Evolutionary conservation across 1,140 invertebrate species (phyloP), one percentile per base, ranked within the genome.

Genomic region (Drosophila auraria): DNA sequence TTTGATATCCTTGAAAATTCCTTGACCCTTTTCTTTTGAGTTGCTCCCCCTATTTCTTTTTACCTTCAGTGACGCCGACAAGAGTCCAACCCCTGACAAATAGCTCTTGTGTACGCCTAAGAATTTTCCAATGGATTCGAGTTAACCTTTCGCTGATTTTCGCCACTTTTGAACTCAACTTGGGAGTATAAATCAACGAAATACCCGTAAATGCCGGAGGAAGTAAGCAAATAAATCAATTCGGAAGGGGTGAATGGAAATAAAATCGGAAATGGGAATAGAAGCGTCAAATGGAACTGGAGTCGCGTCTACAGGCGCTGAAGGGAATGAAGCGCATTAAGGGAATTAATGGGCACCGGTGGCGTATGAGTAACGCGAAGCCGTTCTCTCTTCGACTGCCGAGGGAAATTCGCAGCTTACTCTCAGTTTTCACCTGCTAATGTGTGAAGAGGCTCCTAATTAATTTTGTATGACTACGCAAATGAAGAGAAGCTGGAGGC

Each of bases 391-490:
- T n/a, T 23, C 15, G 11, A n/a, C 42, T 68, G 51, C 0, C 23
- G n/a, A 15, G 33, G 7, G 20, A 27, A 59, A 30, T 23, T 78
- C 25, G 15, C 23, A 47, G 42, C 25, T 42, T 12, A 14, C 8
- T 30, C 36, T 78, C 65, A 38, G 65, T 63, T 78, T 78, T 60
- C 66, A 40, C 47, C 58, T 45, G 59, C 49, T 30, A 30, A 78
- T 70, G 58, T 60, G 54, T 33, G 45, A 73, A 61, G 58, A 42
- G 58, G 74, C 30, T 69, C 30, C 40, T 78, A 78, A 79, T 72
- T 78, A 79, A 64, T 71, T 53, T 71, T 56, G 60, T 78, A 78
- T 79, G 66, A 78, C 75, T 64, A 56, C 66, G 66, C 66, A 78
- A 79, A 78, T 78, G 77, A 64, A 23, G n/a, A 23, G 0, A n/a